Conservation (phyloP, 1,140 invertebrate species). For the Drosophila littoralis region DNA sequence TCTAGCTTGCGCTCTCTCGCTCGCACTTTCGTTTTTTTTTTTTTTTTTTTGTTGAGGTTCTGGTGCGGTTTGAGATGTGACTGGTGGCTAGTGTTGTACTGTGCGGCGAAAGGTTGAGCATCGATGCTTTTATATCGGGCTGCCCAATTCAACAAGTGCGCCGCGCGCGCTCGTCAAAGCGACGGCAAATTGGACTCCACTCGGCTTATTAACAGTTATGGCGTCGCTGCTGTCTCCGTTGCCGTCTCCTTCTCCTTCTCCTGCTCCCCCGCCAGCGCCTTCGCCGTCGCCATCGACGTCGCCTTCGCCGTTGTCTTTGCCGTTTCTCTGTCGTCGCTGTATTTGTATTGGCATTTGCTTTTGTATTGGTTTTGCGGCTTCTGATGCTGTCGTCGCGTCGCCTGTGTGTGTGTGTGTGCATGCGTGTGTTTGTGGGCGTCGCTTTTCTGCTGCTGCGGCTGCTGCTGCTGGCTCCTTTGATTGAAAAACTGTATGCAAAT, state of each 20-base stretch:
- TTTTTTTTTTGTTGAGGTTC: constrained; percentile 5
- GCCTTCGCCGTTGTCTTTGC: not conserved
- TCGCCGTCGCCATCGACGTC: constrained; percentile 22
- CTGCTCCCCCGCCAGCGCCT: constrained; percentile 2
- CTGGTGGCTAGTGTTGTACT: constrained; percentile 68
- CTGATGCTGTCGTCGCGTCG: not conserved
- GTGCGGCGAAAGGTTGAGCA: constrained; percentile 75
- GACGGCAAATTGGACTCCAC: constrained; percentile 58
- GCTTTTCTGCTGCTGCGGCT: constrained; percentile 15
- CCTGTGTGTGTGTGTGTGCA: constrained; percentile 12
- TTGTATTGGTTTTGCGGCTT: constrained; percentile 2
- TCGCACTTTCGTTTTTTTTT: not conserved
- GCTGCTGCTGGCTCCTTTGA: constrained; percentile 48
- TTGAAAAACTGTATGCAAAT: constrained; percentile 77
- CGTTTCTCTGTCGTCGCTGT: not conserved
- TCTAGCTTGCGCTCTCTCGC: not conserved
- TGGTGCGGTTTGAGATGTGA: constrained; percentile 59
- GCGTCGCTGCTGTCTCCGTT: constrained; percentile 40
- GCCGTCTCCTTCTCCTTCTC: not conserved
- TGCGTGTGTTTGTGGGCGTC: constrained; percentile 37
- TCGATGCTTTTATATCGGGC: constrained; percentile 74
- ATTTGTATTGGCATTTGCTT: not conserved
- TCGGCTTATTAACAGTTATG: constrained; percentile 72
- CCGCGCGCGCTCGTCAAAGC: constrained; percentile 24
- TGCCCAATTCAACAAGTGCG: constrained; percentile 71